phyloP scores from a whole-genome alignment of 2,888 invertebrate species.

The Microctonus hyperodae region DNA sequence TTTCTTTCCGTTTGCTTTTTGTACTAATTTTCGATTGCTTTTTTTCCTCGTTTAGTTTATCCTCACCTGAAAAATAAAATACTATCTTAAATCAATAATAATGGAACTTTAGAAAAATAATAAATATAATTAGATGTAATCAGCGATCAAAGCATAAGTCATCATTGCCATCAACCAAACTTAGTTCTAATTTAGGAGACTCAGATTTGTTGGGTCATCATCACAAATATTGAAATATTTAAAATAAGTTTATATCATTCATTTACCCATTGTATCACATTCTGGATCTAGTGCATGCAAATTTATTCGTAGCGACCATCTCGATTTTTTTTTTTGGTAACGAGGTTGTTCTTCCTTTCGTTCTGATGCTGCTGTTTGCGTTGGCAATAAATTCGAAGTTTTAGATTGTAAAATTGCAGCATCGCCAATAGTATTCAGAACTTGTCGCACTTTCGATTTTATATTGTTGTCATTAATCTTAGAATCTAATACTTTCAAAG shows the following conservation, averaged over 20 bases:
- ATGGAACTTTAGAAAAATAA: neutral
- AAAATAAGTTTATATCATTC: neutral
- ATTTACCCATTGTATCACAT: conserved; percentile 36
- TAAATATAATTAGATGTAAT: conserved; percentile 34
- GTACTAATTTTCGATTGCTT: conserved; percentile 6
- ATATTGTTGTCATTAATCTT: conserved; percentile 9
- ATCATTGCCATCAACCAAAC: conserved; percentile 49
- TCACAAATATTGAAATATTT: neutral
- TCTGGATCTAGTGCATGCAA: conserved; percentile 38
- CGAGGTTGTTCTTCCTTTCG: conserved; percentile 17
- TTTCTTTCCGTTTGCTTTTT: conserved; percentile 23
- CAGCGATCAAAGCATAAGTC: conserved; percentile 61
- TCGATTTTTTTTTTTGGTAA: conserved; percentile 43
- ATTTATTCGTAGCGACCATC: conserved; percentile 54
- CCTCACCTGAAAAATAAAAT: conserved; percentile 2
- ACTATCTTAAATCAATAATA: neutral
- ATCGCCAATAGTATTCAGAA: conserved; percentile 36
- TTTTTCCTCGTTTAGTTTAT: neutral
- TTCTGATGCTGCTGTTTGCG: conserved; percentile 8
- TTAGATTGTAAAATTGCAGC: conserved; percentile 43
- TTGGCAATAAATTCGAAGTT: conserved; percentile 30
- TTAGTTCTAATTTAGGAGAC: conserved; percentile 39
- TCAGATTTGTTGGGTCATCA: conserved; percentile 42
- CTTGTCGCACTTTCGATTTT: conserved; percentile 28
- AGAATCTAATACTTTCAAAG: neutral